phyloP scores from a whole-genome alignment of 1,140 invertebrate species.

The Danaus melanippus region DNA sequence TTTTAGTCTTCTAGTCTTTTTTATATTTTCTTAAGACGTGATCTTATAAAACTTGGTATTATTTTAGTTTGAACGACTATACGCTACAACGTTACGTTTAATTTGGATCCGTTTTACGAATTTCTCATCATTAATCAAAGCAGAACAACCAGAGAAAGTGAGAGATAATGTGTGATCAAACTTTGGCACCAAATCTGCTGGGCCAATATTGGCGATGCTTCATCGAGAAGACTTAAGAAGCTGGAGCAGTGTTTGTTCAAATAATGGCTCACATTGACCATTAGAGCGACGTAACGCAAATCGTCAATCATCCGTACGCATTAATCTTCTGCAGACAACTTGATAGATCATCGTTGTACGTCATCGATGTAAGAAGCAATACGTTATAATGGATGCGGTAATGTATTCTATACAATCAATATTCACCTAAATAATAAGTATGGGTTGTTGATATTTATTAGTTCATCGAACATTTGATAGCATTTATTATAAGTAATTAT shows the following conservation, averaged over 20 bases:
- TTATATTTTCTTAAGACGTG: slow-evolving; percentile 1
- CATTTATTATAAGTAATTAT: too few relatives aligned
- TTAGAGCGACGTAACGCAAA: slow-evolving; percentile 61
- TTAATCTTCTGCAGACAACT: slow-evolving; percentile 71
- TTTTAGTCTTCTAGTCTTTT: too few relatives aligned
- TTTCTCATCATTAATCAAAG: slow-evolving; percentile 13
- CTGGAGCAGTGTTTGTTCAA: slow-evolving; percentile 28
- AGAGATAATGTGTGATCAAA: neutral
- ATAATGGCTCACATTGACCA: slow-evolving; percentile 48
- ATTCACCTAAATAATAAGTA: neutral
- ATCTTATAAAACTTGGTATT: neutral
- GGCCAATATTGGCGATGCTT: neutral
- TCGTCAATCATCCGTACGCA: slow-evolving; percentile 70
- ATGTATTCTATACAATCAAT: slow-evolving; percentile 1
- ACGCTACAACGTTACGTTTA: too few relatives aligned
- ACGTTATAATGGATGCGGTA: slow-evolving; percentile 32
- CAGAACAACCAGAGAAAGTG: neutral
- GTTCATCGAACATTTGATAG: neutral
- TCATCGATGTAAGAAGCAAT: slow-evolving; percentile 18
- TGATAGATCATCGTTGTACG: slow-evolving; percentile 65
- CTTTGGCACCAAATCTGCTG: slow-evolving; percentile 4
- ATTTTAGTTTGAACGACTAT: too few relatives aligned
- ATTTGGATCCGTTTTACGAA: too few relatives aligned
- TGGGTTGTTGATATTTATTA: neutral
- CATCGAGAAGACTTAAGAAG: neutral